Conservation (phyloP, 2,113 vertebrate species). For the Uropsilus gracilis region DNA sequence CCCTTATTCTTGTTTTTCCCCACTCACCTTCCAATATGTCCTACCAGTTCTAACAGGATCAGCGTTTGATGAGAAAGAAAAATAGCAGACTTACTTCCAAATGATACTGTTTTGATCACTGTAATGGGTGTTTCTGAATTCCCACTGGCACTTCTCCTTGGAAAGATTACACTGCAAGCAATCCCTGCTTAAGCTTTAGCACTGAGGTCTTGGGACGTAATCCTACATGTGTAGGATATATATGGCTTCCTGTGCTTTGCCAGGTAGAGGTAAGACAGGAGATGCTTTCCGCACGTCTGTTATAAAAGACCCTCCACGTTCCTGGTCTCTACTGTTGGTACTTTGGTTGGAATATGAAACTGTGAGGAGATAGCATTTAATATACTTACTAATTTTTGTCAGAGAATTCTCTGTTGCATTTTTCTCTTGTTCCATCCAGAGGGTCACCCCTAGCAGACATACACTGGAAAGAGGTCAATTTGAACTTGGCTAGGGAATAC, state of each 20-base stretch:
- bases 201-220: not conserved
- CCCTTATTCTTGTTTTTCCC: not conserved
- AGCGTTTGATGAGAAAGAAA: not conserved
- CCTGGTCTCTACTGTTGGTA: not conserved
- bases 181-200: not conserved
- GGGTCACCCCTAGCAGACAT: not conserved
- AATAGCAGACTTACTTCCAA: not conserved
- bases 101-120: too few relatives aligned
- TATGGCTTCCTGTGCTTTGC: not conserved
- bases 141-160: not conserved
- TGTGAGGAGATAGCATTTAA: not conserved
- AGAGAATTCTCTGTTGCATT: not conserved
- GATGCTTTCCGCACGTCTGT: not conserved
- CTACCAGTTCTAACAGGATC: not conserved
- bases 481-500: not conserved
- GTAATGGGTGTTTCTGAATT: not conserved
- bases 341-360: not conserved
- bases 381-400: not conserved
- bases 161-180: not conserved
- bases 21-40: not conserved
- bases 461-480: not conserved
- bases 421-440: not conserved
- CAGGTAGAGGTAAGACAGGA: not conserved
- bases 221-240: accelerated
- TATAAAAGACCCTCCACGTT: too few relatives aligned